phyloP scores from a whole-genome alignment of 2,888 invertebrate genomes.

The Muscina levida region DNA sequence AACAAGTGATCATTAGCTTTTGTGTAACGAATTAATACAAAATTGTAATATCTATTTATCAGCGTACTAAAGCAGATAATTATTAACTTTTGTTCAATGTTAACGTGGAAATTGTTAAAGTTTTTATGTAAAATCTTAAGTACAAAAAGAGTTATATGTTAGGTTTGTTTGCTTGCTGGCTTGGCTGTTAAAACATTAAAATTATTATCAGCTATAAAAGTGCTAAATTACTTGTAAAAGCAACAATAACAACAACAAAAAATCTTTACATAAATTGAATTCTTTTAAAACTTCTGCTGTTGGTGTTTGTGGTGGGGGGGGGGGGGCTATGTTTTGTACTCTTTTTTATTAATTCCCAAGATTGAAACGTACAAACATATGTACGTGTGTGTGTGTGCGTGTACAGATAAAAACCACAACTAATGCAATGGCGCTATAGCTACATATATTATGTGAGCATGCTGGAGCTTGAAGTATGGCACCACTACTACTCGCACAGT shows the following conservation, averaged over 20 bases:
- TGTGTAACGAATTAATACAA: conserved; percentile 12
- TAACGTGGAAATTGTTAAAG: conserved; percentile 29
- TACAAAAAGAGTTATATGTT: not conserved
- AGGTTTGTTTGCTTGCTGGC: too few species aligned
- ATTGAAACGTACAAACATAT: conserved; percentile 2
- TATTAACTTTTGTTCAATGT: conserved; percentile 41
- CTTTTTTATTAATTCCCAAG: conserved; percentile 34
- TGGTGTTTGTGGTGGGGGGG: not conserved
- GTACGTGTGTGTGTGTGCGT: not conserved
- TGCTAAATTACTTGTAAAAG: conserved; percentile 27
- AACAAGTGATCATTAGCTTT: not conserved
- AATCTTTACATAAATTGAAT: conserved; percentile 3
- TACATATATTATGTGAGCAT: conserved; percentile 26
- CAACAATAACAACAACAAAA: conserved; percentile 5
- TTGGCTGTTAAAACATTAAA: conserved; percentile 28
- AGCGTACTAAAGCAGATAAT: not conserved
- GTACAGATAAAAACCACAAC: conserved; percentile 34
- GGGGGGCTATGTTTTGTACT: not conserved
- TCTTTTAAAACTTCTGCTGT: conserved; percentile 5
- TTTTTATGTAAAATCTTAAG: not conserved
- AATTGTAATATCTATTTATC: not conserved
- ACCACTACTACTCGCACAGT: conserved; percentile 11
- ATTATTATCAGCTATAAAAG: conserved; percentile 38
- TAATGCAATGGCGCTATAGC: conserved; percentile 23
- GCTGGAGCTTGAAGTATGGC: conserved; percentile 5